A percentile compares a stretch with the other conserved stretches of the same genome.
phyloP scores from a whole-genome alignment of 2,888 invertebrate genomes.

The Prosapia bicincta region DNA sequence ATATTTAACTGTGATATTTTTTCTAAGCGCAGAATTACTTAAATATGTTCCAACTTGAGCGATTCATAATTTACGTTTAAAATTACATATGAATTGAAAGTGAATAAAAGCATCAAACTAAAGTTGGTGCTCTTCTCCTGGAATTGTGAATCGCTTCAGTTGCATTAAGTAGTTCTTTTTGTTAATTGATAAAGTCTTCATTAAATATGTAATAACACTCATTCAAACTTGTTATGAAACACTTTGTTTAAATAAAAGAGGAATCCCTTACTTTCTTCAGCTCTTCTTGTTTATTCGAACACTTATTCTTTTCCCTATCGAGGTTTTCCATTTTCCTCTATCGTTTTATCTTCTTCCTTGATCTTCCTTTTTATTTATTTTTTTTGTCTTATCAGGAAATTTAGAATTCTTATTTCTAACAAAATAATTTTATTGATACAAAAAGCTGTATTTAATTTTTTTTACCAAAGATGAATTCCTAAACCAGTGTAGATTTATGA shows the following conservation, averaged over 20 bases:
- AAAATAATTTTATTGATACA: no score
- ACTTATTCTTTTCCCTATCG: no score
- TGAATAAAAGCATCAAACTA: not conserved
- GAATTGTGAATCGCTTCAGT: not conserved
- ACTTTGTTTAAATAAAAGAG: not conserved
- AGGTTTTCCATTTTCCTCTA: no score
- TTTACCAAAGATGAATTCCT: no score
- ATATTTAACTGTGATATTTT: constrained; percentile 2
- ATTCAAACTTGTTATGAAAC: not conserved
- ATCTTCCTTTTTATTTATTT: no score
- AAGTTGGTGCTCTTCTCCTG: not conserved
- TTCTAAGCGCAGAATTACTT: not conserved
- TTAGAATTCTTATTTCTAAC: no score
- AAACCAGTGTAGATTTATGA: no score
- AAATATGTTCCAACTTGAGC: not conserved
- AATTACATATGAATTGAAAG: not conserved
- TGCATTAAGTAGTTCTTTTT: not conserved
- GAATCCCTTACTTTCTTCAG: not conserved
- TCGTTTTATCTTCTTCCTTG: no score
- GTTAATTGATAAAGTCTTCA: not conserved
- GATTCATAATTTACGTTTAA: not conserved
- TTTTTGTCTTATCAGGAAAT: no score
- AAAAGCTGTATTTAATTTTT: no score
- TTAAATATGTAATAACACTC: not conserved
- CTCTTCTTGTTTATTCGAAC: no score